Evolutionary conservation across 2,888 invertebrate species (phyloP), one percentile per base, ranked within the genome.

Genomic region (Acleris literana): DNA sequence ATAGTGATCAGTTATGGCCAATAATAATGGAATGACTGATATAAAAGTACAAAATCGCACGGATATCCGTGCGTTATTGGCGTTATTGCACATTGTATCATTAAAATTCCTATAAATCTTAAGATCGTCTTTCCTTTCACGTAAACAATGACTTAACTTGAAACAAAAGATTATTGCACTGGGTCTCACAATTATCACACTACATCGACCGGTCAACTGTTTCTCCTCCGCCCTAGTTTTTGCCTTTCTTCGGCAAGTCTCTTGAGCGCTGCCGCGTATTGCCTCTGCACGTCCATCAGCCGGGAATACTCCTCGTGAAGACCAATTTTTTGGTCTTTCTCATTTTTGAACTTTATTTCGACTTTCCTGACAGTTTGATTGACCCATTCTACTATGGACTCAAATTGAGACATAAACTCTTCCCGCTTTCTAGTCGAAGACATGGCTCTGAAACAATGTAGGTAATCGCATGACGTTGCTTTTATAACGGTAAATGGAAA

Each of bases 331-430:
- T 81, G 83, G 60, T 86, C 86, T 68, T 88, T 90, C 70, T 92
- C 92, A 2, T 75, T 78, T 68, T 79, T 83, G 69, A 87, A 93
- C 77, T 94, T 94, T 55, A 88, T 88, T 59, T 93, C 93, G 64
- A 97, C 96, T 90, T 97, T 98, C 44, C 93, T 91, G 76, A 97
- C 96, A 46, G 97, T 97, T 79, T 96, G 96, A 80, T 96, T 96
- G n/a, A 99, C 96, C 76, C 97, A 97, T 39, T 97, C 96, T 3
- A 98, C 96, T 79, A 98, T 98, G 17, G 95, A 94, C 81, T 98
- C 97, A 79, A 99, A 96, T 84, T 99, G 98, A 67, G 95, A 94
- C 79, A 98, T 94, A 84, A 99, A 99, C 81, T 98, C 97, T 77
- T 97, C 97, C 75, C 97, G 96, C 29, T 96, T 95, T 71, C 95